Conservation (phyloP, 2,113 vertebrate genomes). For the Hemicordylus capensis region DNA sequence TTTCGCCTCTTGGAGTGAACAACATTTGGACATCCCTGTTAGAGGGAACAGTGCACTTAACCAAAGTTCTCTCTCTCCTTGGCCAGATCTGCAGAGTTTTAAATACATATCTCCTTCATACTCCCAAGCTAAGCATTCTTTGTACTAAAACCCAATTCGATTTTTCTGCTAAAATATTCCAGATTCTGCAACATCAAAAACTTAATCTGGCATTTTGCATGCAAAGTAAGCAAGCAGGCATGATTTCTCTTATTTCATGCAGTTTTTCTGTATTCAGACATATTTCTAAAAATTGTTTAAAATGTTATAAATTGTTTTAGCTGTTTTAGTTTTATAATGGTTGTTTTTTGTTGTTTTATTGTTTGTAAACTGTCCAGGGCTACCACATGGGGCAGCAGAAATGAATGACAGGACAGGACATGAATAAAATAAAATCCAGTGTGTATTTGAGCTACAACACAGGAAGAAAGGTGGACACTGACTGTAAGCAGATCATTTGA, state of each 20-base stretch:
- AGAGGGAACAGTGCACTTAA: too few relatives aligned
- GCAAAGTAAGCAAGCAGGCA: not conserved
- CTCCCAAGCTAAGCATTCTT: too few relatives aligned
- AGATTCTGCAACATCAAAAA: not conserved
- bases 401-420: too few relatives aligned
- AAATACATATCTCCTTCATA: too few relatives aligned
- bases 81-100: not conserved
- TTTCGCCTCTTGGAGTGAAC: too few relatives aligned
- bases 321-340: too few relatives aligned
- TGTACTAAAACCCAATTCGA: too few relatives aligned
- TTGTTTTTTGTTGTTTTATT: too few relatives aligned
- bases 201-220: not conserved
- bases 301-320: too few relatives aligned
- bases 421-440: not conserved
- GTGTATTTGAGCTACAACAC: slow-evolving; percentile 6
- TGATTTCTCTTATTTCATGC: not conserved
- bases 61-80: not conserved
- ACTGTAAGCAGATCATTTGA: slow-evolving; percentile 7
- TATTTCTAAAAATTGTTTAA: not conserved
- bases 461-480: not conserved
- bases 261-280: not conserved
- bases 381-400: too few relatives aligned
- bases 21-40: too few relatives aligned
- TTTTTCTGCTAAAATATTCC: too few relatives aligned
- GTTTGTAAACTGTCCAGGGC: not conserved